Percentiles rank a stretch among this genome's conserved stretches.
phyloP scores from a whole-genome alignment of 2,797 vertebrate species.

The Alca torda region DNA sequence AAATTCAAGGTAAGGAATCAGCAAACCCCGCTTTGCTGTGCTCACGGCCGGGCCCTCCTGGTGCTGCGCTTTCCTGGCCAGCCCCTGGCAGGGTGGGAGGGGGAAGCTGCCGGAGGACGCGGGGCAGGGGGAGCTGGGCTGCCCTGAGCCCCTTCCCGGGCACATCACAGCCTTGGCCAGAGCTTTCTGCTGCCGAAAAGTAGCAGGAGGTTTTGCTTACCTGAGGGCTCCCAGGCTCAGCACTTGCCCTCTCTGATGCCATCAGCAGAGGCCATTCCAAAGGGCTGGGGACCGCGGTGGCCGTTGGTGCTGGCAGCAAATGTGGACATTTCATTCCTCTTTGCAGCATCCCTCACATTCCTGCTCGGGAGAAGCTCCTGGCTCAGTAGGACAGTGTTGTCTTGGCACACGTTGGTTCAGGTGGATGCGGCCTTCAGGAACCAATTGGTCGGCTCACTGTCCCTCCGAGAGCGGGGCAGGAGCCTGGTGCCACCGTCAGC shows the following conservation, averaged over 20 bases:
- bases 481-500: not conserved
- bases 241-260: accelerated
- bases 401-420: not conserved
- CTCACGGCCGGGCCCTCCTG: not conserved
- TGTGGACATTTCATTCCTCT: not conserved
- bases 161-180: not conserved
- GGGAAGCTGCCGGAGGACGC: accelerated
- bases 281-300: not conserved
- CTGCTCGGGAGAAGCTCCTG: not conserved
- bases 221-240: not conserved
- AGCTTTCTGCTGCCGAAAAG: not conserved
- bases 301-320: not conserved
- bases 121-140: not conserved
- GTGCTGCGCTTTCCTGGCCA: not conserved
- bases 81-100: not conserved
- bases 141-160: not conserved
- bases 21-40: accelerated
- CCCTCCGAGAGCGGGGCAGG: not conserved
- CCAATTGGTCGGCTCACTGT: accelerated
- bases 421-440: not conserved
- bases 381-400: not conserved
- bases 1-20: conserved; percentile 18
- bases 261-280: not conserved
- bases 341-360: not conserved
- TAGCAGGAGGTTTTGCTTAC: not conserved